Percentiles rank a stretch among this genome's conserved stretches.
These are phyloP conservation scores for Anser brachyrhynchus DNA, from an alignment of 2,113 vertebrate genomes.

Conservation along the genomic window DNA sequence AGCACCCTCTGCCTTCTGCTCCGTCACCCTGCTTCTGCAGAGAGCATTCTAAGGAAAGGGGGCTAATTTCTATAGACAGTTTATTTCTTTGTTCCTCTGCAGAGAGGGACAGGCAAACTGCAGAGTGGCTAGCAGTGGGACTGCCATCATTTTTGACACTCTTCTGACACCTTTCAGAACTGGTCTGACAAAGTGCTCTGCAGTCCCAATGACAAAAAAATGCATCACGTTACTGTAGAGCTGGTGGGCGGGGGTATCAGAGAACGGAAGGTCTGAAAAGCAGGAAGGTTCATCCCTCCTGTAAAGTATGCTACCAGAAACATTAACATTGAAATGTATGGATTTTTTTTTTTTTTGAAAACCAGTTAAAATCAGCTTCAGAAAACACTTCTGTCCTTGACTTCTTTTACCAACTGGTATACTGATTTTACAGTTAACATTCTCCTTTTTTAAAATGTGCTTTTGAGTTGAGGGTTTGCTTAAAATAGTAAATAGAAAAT, in stretches of 20 bases:
- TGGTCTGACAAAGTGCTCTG: not conserved
- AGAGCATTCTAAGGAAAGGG: not conserved
- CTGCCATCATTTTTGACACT: no score
- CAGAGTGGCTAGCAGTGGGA: not conserved
- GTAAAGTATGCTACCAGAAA: not conserved
- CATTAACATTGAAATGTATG: not conserved
- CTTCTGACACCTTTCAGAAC: not conserved
- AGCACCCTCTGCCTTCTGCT: not conserved
- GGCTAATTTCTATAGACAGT: not conserved
- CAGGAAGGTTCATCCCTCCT: not conserved
- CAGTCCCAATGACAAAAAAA: not conserved
- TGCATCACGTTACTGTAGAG: not conserved
- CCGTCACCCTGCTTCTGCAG: not conserved
- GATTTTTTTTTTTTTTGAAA: not conserved
- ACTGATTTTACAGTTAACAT: not conserved
- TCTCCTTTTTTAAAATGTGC: not conserved
- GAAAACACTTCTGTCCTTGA: not conserved
- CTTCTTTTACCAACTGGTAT: not conserved
- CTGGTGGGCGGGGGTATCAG: rapidly evolving
- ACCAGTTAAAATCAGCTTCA: not conserved
- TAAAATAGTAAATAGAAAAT: not conserved
- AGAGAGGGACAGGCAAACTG: not conserved
- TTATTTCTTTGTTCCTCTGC: not conserved
- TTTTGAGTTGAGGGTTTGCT: not conserved
- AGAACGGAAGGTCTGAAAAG: not conserved